phyloP scores from a whole-genome alignment of 2,888 invertebrate species.

The Stramonita haemastoma region DNA sequence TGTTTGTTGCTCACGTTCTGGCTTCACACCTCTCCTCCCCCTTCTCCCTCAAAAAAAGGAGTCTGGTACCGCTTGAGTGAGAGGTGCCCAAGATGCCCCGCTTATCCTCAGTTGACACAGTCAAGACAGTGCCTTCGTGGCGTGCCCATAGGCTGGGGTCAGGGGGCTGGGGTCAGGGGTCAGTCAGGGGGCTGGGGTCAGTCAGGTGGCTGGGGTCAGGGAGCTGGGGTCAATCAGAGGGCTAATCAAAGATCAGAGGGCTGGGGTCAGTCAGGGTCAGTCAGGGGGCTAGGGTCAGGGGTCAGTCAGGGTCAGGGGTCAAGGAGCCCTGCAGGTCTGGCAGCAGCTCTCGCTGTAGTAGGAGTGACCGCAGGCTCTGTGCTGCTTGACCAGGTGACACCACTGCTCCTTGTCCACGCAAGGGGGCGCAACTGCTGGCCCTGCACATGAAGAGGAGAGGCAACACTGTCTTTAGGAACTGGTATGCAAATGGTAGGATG shows the following conservation, averaged over 20 bases:
- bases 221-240: neutral
- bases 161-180: neutral
- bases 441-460: conserved; percentile 39
- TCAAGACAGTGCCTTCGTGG: too few species aligned
- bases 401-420: conserved; percentile 61
- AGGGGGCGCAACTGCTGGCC: conserved; percentile 17
- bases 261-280: neutral
- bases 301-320: neutral
- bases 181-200: neutral
- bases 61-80: too few species aligned
- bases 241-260: neutral
- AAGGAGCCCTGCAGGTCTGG: conserved; percentile 52
- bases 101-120: too few species aligned
- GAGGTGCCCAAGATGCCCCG: too few species aligned
- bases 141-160: too few species aligned
- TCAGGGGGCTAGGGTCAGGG: neutral
- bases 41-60: too few species aligned
- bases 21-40: too few species aligned
- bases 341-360: conserved; percentile 65
- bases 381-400: conserved; percentile 62
- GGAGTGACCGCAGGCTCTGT: conserved; percentile 60
- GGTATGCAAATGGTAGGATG: neutral
- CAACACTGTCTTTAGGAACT: too few species aligned
- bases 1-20: too few species aligned
- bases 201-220: neutral